Base-by-base conservation (phyloP, 1,140 invertebrate species). In the Tribolium madens region DNA sequence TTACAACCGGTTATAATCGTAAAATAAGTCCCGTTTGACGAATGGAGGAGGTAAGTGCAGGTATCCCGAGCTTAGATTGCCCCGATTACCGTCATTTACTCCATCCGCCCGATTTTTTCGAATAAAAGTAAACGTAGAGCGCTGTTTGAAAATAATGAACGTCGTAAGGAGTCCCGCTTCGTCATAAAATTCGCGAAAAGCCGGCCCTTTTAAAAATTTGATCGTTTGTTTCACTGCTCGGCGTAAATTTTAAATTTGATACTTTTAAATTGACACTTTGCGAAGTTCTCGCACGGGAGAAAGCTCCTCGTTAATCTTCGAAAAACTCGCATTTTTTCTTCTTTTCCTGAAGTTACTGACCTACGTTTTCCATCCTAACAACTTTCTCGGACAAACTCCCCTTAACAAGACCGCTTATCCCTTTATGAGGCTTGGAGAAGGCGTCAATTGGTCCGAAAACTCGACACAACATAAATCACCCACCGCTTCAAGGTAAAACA, bases 401-500 rank as follows among this genome's bases (percentile, higher is more conserved):
- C 52, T 57, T 57, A 18, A 57, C 36, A 42, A 42, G 36, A 42
- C 9, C 36, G 36, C 36, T 42, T 42, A 42, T 42, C 36, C 36
- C n/a, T n/a, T 42, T 42, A 42, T 42, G 36, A 42, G 36, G 36
- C 5, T n/a, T 9, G 9, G 7, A 42, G 36, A 18, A n/a, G 52
- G 13, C 52, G 52, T 57, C 52, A 57, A 57, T 57, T 18, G 52
- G 15, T 21, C 52, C 52, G 15, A 57, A 57, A 57, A 57, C 18
- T 57, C 52, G 52, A 57, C 52, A 57, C 52, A 57, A 57, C 52
- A 57, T 57, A 57, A 57, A 57, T 57, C 52, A 57, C 52, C 5
- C 9, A 4, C 52, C 52, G 14, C 52, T 57, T 57, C 52, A 57
- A 57, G 52, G 52, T 57, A 18, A 57, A 57, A 18, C 14, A 7